Conservation (phyloP, 30 jellyfish, hydroid and myxozoan species). For the Hydra vulgaris region DNA sequence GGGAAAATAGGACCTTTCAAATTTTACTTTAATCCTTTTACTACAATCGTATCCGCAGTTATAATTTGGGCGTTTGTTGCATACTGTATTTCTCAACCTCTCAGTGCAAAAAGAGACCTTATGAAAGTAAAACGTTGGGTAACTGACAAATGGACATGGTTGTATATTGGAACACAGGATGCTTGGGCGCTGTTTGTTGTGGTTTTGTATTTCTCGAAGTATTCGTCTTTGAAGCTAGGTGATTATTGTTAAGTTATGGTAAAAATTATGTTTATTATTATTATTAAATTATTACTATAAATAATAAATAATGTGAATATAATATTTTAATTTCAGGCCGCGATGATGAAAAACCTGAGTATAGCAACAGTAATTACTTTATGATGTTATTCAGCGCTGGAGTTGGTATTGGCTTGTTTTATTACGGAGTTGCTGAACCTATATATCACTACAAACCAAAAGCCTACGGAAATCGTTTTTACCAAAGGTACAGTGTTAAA, state of each 20-base stretch:
- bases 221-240: conserved; percentile 61
- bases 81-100: conserved; percentile 54
- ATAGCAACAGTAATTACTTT: conserved; percentile 63
- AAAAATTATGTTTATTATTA: no score
- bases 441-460: conserved; percentile 60
- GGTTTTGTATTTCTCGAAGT: conserved; percentile 67
- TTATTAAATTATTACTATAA: no score
- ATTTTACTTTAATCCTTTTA: conserved; percentile 65
- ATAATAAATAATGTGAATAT: background rate
- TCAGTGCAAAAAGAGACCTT: conserved; percentile 43
- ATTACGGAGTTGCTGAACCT: conserved; percentile 94
- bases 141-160: conserved; percentile 85
- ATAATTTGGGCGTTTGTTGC: conserved; percentile 77
- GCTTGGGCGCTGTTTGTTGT: conserved; percentile 80
- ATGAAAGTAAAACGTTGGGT: conserved; percentile 56
- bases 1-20: conserved; percentile 34
- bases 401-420: conserved; percentile 76
- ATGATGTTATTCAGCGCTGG: conserved; percentile 89
- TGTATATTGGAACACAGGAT: conserved; percentile 86
- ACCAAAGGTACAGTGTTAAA: conserved; percentile 30
- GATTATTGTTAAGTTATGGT: background rate
- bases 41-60: conserved; percentile 56
- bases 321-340: background rate
- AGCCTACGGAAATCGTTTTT: conserved; percentile 48
- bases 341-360: conserved; percentile 82